Percentiles rank a stretch among this genome's conserved stretches.
phyloP scores from a whole-genome alignment of 1,140 invertebrate genomes.

The Antheraea mylitta region DNA sequence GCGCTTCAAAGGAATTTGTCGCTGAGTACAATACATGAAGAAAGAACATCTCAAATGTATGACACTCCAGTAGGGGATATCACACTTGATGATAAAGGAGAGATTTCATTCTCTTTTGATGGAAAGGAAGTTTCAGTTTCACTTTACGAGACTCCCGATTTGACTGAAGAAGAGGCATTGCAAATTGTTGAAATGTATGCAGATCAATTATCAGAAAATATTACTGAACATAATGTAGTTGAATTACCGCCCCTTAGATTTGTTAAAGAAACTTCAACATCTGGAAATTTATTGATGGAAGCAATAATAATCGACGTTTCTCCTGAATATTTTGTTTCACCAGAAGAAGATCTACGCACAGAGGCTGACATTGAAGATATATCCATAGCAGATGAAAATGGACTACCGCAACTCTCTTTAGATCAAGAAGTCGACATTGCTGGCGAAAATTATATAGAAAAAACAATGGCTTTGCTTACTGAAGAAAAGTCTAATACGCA shows the following conservation, averaged over 20 bases:
- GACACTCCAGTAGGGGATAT: slow-evolving; percentile 88
- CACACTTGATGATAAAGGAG: slow-evolving; percentile 88
- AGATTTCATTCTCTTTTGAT: slow-evolving; percentile 93
- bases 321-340: slow-evolving; percentile 87
- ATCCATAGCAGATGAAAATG: slow-evolving; percentile 85
- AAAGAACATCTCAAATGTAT: slow-evolving; percentile 92
- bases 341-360: slow-evolving; percentile 89
- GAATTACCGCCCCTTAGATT: slow-evolving; percentile 93
- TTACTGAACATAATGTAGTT: slow-evolving; percentile 92
- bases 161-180: slow-evolving; percentile 93
- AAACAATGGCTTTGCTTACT: slow-evolving; percentile 57
- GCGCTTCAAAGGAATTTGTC: slow-evolving; percentile 86
- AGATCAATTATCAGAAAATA: slow-evolving; percentile 93
- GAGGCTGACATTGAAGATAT: slow-evolving; percentile 93
- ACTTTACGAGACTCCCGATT: slow-evolving; percentile 93
- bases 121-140: slow-evolving; percentile 92
- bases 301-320: slow-evolving; percentile 95
- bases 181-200: slow-evolving; percentile 97
- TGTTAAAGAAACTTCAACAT: slow-evolving; percentile 92
- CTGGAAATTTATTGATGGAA: slow-evolving; percentile 92
- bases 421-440: slow-evolving; percentile 57
- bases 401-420: slow-evolving; percentile 61
- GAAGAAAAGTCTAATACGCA: slow-evolving; percentile 60
- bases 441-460: slow-evolving; percentile 65
- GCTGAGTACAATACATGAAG: slow-evolving; percentile 93